These are phyloP conservation scores for Sussaba pulchella DNA, from an alignment of 2,888 invertebrate species.

Conservation along the genomic window DNA sequence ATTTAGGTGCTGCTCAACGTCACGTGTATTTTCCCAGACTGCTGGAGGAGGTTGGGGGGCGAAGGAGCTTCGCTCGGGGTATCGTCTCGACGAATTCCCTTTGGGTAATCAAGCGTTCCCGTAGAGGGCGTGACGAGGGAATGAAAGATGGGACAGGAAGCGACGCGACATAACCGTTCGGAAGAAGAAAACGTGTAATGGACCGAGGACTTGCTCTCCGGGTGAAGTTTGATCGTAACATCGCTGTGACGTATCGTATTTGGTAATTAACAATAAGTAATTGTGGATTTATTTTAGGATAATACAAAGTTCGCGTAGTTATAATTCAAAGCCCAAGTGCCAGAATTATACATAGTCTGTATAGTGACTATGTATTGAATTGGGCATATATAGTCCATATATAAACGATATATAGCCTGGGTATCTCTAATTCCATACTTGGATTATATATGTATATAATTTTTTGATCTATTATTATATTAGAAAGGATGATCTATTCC, in stretches of 20 bases:
- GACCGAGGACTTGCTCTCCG: neutral
- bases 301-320: no score
- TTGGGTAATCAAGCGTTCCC: conserved; percentile 53
- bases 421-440: no score
- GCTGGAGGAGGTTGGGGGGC: conserved; percentile 34
- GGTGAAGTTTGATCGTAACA: conserved; percentile 1
- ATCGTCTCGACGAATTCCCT: conserved; percentile 64
- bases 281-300: neutral
- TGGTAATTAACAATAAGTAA: neutral
- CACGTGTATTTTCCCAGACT: conserved; percentile 67
- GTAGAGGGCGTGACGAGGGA: conserved; percentile 12
- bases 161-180: neutral
- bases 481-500: no score
- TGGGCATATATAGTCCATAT: no score
- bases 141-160: conserved; percentile 18
- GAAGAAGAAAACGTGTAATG: conserved; percentile 3
- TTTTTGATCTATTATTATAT: no score
- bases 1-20: conserved; percentile 66
- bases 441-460: no score
- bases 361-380: no score
- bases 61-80: conserved; percentile 53
- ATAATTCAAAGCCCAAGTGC: no score
- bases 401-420: no score
- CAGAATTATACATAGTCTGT: no score
- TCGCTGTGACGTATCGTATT: neutral